Evolutionary conservation across 2,113 vertebrate species (phyloP).

Genomic region (Pseudorhombus dupliciocellatus): DNA sequence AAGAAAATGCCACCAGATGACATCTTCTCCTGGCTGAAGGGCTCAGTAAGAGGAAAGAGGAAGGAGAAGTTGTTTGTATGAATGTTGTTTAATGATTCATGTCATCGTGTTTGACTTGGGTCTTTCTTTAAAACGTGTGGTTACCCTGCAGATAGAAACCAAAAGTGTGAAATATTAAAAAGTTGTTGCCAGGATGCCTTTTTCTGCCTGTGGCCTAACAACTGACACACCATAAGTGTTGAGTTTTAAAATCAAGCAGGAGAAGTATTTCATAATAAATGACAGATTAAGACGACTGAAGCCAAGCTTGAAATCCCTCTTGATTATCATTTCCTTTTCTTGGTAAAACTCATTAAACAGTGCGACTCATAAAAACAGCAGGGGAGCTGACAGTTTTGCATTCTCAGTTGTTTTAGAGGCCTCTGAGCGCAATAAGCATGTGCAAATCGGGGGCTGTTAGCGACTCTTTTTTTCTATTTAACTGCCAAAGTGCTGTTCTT

Average conservation of each 20-base stretch:
- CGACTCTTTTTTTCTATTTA: slow-evolving; percentile 53
- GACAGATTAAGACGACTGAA: slow-evolving; percentile 57
- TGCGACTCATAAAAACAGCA: slow-evolving; percentile 66
- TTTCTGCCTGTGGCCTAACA: slow-evolving; percentile 14
- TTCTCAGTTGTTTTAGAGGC: slow-evolving; percentile 70
- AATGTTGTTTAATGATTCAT: no score
- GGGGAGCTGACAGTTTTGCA: slow-evolving; percentile 65
- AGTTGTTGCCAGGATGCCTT: background rate
- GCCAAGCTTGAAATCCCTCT: slow-evolving; percentile 65
- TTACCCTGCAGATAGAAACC: background rate
- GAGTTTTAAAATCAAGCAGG: slow-evolving; percentile 44
- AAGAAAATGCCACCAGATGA: background rate
- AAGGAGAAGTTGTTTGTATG: no score
- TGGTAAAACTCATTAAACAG: slow-evolving; percentile 77
- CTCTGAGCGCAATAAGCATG: slow-evolving; percentile 68
- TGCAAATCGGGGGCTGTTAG: slow-evolving; percentile 65
- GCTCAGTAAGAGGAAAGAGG: background rate
- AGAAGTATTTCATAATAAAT: slow-evolving; percentile 50
- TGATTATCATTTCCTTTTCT: slow-evolving; percentile 73
- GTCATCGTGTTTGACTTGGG: no score
- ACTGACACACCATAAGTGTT: slow-evolving; percentile 11
- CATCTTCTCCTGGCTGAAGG: background rate
- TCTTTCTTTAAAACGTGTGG: background rate
- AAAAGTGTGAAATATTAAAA: background rate
- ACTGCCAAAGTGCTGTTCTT: slow-evolving; percentile 69